Percentiles rank a stretch among this genome's conserved stretches.
Conservation (phyloP, 2,888 invertebrate genomes). For the Leptinotarsa juncta region DNA sequence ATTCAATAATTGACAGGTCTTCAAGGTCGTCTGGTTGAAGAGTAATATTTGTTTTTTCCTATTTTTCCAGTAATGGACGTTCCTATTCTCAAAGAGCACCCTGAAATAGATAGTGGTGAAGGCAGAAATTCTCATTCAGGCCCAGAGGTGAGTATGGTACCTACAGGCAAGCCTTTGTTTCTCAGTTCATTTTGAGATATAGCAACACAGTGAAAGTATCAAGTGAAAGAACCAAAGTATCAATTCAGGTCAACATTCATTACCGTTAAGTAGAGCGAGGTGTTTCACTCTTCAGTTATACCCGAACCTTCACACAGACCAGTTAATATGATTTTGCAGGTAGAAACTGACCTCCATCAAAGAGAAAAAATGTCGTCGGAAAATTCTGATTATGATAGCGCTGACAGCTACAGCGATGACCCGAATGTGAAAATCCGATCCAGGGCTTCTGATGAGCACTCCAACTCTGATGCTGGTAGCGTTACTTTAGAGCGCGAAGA, state of each 20-base stretch:
- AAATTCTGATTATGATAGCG: constrained; percentile 63
- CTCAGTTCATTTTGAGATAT: background rate
- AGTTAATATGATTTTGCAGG: constrained; percentile 56
- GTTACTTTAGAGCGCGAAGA: constrained; percentile 75
- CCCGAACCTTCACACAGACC: constrained; percentile 18
- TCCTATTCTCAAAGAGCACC: background rate
- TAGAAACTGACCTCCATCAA: constrained; percentile 46
- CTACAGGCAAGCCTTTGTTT: background rate
- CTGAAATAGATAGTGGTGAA: background rate
- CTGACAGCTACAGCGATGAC: constrained; percentile 58
- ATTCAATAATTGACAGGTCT: background rate
- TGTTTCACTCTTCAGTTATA: constrained; percentile 41
- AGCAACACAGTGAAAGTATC: constrained; percentile 37
- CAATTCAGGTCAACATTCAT: constrained; percentile 57
- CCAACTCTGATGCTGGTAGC: constrained; percentile 69
- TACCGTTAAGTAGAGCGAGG: constrained; percentile 59
- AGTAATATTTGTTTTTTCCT: background rate
- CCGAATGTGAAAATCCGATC: constrained; percentile 50
- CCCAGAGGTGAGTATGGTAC: constrained; percentile 8
- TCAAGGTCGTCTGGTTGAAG: background rate
- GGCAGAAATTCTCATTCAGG: background rate
- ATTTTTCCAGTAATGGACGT: background rate
- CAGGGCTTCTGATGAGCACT: constrained; percentile 59
- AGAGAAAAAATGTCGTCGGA: constrained; percentile 55
- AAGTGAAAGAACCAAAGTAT: constrained; percentile 49